Evolutionary conservation across 2,113 vertebrate species (phyloP).

Genomic region (Syrmaticus mikado): DNA sequence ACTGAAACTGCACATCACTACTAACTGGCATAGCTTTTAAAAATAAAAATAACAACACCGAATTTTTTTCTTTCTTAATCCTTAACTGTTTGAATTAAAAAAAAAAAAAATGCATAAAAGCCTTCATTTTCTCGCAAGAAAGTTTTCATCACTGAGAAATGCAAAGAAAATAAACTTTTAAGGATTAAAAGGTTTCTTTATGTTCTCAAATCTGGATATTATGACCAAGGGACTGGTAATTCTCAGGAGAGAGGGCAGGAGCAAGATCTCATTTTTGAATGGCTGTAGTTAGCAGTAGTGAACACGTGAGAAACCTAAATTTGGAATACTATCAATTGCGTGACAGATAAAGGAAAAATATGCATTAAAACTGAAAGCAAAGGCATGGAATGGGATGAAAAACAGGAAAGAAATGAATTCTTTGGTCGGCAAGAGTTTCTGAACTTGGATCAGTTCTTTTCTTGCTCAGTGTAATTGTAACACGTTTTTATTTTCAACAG

Average conservation of each 20-base stretch:
- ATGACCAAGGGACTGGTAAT: background rate
- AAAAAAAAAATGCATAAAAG: background rate
- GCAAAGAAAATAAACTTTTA: background rate
- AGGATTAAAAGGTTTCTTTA: background rate
- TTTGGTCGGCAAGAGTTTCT: background rate
- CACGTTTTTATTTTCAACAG: slow-evolving; percentile 35
- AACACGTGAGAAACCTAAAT: background rate
- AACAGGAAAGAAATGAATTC: background rate
- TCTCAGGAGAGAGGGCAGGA: background rate
- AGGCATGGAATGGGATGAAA: background rate
- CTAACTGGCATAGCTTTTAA: background rate
- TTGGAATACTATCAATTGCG: background rate
- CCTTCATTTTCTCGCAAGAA: background rate
- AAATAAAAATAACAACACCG: background rate
- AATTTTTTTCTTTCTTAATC: background rate
- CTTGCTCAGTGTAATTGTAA: background rate
- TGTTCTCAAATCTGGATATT: background rate
- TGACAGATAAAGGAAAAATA: background rate
- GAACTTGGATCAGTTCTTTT: background rate
- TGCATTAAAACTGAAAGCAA: background rate
- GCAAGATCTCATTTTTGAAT: background rate
- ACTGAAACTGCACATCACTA: background rate
- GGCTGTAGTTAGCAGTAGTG: background rate
- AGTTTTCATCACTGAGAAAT: background rate
- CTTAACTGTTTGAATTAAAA: background rate